Percentiles rank a stretch among this genome's conserved stretches.
Evolutionary conservation across 2,113 vertebrate genomes (phyloP).

Genomic region (Dasyprocta punctata): DNA sequence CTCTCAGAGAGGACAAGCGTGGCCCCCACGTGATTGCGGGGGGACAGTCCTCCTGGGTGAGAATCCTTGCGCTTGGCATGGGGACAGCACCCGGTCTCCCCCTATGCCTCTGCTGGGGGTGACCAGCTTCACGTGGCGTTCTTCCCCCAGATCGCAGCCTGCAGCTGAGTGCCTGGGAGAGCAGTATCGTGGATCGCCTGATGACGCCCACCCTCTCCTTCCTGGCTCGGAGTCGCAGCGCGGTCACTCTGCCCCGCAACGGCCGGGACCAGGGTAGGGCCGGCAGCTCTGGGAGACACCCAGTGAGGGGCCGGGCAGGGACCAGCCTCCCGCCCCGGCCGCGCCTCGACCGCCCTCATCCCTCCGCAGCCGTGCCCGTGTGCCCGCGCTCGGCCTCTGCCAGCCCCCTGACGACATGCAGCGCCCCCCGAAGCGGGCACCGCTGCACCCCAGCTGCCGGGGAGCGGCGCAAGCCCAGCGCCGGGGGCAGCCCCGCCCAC

Average conservation of each 20-base stretch:
- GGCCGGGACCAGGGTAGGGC: conserved; percentile 94
- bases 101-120: background rate
- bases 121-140: conserved; percentile 19
- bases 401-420: conserved; percentile 92
- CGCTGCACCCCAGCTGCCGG: conserved; percentile 91
- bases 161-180: conserved; percentile 96
- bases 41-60: background rate
- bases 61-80: background rate
- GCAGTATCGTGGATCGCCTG: conserved; percentile 97
- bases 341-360: conserved; percentile 62
- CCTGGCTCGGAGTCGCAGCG: conserved; percentile 96
- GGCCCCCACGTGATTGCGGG: background rate
- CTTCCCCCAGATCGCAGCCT: conserved; percentile 90
- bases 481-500: conserved; percentile 89
- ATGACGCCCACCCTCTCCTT: conserved; percentile 98
- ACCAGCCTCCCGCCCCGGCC: conserved; percentile 41
- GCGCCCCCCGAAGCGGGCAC: conserved; percentile 90
- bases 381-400: conserved; percentile 96
- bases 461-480: conserved; percentile 85
- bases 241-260: conserved; percentile 92
- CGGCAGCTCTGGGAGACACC: conserved; percentile 53
- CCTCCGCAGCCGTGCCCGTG: conserved; percentile 89
- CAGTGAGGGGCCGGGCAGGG: conserved; percentile 67
- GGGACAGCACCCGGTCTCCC: background rate
- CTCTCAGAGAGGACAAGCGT: background rate